Evolutionary conservation across 1,140 invertebrate genomes (phyloP), one percentile per base, ranked within the genome.

Genomic region (Zophobas morio): DNA sequence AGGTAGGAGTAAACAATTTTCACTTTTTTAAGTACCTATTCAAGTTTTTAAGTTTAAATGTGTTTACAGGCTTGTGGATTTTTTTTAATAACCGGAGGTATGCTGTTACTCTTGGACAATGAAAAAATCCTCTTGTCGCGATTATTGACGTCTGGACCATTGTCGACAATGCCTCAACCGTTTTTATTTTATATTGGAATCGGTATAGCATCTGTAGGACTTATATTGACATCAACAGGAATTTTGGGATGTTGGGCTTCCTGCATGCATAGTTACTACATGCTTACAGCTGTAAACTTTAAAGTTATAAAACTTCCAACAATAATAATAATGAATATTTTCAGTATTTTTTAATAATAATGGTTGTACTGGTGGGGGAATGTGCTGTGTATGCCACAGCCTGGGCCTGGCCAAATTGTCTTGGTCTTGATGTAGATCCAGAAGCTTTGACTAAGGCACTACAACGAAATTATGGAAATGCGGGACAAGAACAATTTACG

Each of bases 231-330:
- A 36, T 86, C 90, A 1, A 89, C 90, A 1, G 90, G 92, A 1
- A 88, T 95, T 42, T 84, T 95, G 3, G 94, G 94, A 37, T 95
- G 93, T 81, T 95, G 93, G 92, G 93, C 93, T 0, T 92, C 92
- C 4, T 94, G 93, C 83, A 86, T 93, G 75, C 89, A 92, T 79
- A 93, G 91, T 82, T 93, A 93, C 80, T 91, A 91, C 82, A 88
- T 94, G 53, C 87, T 95, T 20, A 91, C 90, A 74, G 86, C 91
- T 53, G 92, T 93, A 89, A 90, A 90, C 88, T 40, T 40, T 8
- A 6, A 42, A 57, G 77, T 49, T 6, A 34, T 6, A 47, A 54
- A 37, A 47, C 8, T 20, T 33, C 46, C 39, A 4, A 33, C n/a
- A 47, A 71, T 51, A 33, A 71, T 51, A 33, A 54, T 20, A 77